A percentile compares a stretch with the other conserved stretches of the same genome.
Conservation (phyloP, 2,888 invertebrate genomes). For the Eupithecia pulchellata region DNA sequence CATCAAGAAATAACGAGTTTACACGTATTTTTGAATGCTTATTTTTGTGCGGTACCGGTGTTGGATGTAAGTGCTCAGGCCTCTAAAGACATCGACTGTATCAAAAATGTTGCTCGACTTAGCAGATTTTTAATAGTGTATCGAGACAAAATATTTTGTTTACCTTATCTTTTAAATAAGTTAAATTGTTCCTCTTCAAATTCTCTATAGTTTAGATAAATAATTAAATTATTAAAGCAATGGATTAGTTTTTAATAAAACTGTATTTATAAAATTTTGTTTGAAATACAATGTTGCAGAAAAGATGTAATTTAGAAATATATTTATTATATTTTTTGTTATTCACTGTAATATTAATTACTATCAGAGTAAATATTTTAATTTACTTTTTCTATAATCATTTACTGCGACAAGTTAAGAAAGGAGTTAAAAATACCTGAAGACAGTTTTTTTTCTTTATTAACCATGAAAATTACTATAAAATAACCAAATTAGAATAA, state of each 20-base stretch:
- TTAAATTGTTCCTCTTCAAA: background rate
- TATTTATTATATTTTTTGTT: background rate
- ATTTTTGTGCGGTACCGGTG: too few species aligned
- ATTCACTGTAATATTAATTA: background rate
- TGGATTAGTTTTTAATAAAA: background rate
- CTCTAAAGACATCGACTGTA: too few species aligned
- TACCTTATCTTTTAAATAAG: background rate
- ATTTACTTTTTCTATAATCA: background rate
- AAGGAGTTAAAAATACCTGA: conserved; percentile 3
- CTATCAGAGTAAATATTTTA: background rate
- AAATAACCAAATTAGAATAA: too few species aligned
- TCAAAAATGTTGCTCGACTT: background rate
- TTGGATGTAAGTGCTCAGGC: too few species aligned
- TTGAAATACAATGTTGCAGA: background rate
- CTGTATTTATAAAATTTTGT: background rate
- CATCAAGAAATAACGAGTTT: too few species aligned
- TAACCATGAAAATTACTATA: too few species aligned
- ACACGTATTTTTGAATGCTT: too few species aligned
- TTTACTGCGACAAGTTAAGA: background rate
- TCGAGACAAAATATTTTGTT: background rate
- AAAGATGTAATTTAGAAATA: too few species aligned
- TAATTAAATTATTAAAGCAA: too few species aligned
- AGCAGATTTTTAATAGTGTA: background rate
- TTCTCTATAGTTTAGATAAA: conserved; percentile 1
- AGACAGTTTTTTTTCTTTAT: too few species aligned